phyloP scores from a whole-genome alignment of 2,888 invertebrate genomes.

The Tuberolachnus salignus region DNA sequence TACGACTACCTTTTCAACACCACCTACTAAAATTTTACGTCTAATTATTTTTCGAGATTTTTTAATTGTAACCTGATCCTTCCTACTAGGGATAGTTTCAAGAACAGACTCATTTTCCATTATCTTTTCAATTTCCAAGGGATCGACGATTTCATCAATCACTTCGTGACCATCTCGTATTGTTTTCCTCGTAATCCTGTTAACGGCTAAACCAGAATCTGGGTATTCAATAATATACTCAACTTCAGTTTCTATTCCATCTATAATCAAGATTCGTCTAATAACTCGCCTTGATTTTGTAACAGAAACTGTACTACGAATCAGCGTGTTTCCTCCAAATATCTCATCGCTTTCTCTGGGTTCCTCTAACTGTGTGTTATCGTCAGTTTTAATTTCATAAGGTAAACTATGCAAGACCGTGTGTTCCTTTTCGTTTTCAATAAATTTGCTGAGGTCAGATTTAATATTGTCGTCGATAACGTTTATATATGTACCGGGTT shows the following conservation, averaged over 20 bases:
- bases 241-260: neutral
- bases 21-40: neutral
- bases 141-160: neutral
- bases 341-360: no score
- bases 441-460: neutral
- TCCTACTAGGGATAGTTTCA: neutral
- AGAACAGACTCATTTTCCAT: no score
- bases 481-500: no score
- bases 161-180: neutral
- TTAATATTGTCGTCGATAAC: no score
- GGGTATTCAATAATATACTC: neutral
- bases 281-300: neutral
- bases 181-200: neutral
- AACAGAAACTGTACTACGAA: no score
- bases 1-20: neutral
- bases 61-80: neutral
- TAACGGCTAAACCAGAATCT: neutral
- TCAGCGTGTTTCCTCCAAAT: no score
- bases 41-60: neutral
- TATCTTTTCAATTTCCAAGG: neutral
- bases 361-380: no score
- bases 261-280: neutral
- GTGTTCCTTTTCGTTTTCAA: slow-evolving; percentile 1
- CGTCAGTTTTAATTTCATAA: neutral
- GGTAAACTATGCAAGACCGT: neutral